phyloP scores from a whole-genome alignment of 2,888 invertebrate species.

The Cantharis rustica region DNA sequence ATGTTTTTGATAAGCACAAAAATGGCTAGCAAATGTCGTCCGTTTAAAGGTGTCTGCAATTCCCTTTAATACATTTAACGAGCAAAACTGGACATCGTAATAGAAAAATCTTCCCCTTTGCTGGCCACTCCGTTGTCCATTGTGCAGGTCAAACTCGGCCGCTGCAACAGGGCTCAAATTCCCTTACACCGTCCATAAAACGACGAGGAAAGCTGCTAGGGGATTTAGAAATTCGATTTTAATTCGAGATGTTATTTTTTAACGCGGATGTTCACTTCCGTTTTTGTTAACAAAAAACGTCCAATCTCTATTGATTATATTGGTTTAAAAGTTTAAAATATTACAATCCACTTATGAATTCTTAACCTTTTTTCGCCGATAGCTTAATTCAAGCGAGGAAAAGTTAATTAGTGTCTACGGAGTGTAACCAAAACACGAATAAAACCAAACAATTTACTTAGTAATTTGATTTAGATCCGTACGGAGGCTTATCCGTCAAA shows the following conservation, averaged over 20 bases:
- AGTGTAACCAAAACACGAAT: constrained; percentile 22
- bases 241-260: neutral
- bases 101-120: neutral
- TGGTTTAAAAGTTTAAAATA: neutral
- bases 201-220: neutral
- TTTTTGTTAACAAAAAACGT: neutral
- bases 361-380: neutral
- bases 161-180: constrained; percentile 11
- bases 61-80: neutral
- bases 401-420: constrained; percentile 8
- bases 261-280: neutral
- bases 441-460: constrained; percentile 9
- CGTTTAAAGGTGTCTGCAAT: neutral
- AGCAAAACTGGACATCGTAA: neutral
- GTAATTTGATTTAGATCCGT: constrained; percentile 14
- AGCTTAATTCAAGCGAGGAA: neutral
- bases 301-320: neutral
- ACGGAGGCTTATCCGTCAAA: constrained; percentile 1
- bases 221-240: neutral
- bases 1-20: constrained; percentile 2
- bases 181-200: constrained; percentile 8
- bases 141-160: neutral
- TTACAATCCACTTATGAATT: neutral
- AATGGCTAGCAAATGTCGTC: neutral
- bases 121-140: neutral